These are phyloP conservation scores for Pasiphila rectangulata DNA, from an alignment of 2,888 invertebrate genomes.

Conservation along the genomic window DNA sequence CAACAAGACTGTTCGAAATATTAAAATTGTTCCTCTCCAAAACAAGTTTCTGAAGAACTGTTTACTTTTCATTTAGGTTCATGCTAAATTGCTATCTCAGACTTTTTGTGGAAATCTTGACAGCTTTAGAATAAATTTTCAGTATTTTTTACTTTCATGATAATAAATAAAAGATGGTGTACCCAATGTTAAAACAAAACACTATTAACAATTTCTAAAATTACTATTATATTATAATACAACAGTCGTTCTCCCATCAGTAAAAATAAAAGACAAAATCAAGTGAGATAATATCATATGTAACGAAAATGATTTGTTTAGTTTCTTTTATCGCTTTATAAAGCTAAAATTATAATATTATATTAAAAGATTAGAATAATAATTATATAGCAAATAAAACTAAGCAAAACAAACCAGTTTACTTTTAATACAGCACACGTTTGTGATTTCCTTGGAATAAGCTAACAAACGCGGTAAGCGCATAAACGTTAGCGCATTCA, in stretches of 20 bases:
- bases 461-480: constrained; percentile 38
- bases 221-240: too few species aligned
- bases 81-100: constrained; percentile 30
- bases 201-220: background rate
- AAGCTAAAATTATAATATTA: too few species aligned
- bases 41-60: constrained; percentile 31
- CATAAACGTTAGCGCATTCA: constrained; percentile 62
- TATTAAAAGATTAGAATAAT: too few species aligned
- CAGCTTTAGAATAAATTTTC: constrained; percentile 22
- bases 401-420: constrained; percentile 28
- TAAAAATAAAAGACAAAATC: too few species aligned
- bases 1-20: constrained; percentile 8
- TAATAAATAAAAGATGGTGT: background rate
- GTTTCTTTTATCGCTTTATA: too few species aligned
- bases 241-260: too few species aligned
- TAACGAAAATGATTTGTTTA: too few species aligned
- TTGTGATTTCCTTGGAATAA: constrained; percentile 29
- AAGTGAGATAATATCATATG: too few species aligned
- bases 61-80: constrained; percentile 45
- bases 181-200: background rate
- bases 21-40: constrained; percentile 5
- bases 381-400: constrained; percentile 15
- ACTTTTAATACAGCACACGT: constrained; percentile 31
- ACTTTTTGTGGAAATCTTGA: constrained; percentile 32
- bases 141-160: constrained; percentile 28